Evolutionary conservation across 2,888 invertebrate species (phyloP).

Genomic region (Alviniconcha strummeri): DNA sequence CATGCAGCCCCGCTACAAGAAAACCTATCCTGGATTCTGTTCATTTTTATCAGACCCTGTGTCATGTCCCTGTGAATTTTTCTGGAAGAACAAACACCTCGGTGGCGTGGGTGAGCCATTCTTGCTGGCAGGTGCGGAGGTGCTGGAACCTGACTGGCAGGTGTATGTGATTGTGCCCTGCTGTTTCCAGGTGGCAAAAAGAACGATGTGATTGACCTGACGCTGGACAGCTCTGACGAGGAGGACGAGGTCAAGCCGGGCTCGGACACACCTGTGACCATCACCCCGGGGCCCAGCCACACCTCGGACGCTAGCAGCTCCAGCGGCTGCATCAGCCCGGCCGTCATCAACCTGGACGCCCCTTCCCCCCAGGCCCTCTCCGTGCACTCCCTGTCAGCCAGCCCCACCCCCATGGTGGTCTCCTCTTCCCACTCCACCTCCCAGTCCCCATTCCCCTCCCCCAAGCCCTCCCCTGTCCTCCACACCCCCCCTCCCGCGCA

Average conservation of each 20-base stretch:
- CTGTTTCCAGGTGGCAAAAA: conserved; percentile 25
- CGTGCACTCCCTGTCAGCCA: conserved; percentile 38
- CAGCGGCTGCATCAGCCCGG: conserved; percentile 58
- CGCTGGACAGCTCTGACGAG: conserved; percentile 65
- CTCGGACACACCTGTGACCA: conserved; percentile 23
- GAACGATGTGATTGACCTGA: conserved; percentile 65
- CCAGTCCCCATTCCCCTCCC: conserved; percentile 33
- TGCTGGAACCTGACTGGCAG: no score
- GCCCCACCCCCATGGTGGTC: conserved; percentile 23
- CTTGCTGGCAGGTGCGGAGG: no score
- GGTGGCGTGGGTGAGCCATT: no score
- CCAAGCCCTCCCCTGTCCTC: conserved; percentile 37
- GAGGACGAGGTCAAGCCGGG: conserved; percentile 44
- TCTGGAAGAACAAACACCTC: no score
- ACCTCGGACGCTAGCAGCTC: conserved; percentile 20
- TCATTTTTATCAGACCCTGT: no score
- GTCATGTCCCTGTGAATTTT: no score
- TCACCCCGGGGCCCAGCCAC: conserved; percentile 31
- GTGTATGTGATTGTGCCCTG: conserved; percentile 2
- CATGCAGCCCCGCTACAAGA: no score
- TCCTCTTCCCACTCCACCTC: conserved; percentile 36
- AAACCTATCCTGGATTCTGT: no score
- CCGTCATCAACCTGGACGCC: conserved; percentile 57
- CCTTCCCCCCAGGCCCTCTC: conserved; percentile 37
- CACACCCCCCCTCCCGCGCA: conserved; percentile 23